Percentiles rank a stretch among this genome's conserved stretches.
Evolutionary conservation across 64 coral and sea anemone species (phyloP).

Genomic region (Orbicella faveolata): DNA sequence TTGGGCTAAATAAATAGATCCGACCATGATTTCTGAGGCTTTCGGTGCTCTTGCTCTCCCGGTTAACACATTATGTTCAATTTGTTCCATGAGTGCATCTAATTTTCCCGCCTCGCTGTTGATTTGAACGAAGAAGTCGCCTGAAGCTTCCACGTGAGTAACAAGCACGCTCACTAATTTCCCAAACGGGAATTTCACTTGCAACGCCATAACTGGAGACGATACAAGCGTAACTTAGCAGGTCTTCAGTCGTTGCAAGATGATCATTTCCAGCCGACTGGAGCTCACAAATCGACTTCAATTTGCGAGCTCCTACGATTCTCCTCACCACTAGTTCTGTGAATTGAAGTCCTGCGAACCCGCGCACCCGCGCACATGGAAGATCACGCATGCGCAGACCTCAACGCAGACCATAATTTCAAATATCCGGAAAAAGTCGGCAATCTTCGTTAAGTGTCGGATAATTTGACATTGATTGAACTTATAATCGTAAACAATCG

Average conservation of each 20-base stretch:
- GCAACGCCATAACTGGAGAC: slow-evolving; percentile 65
- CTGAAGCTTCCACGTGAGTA: slow-evolving; percentile 80
- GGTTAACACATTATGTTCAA: slow-evolving; percentile 64
- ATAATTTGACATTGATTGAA: slow-evolving; percentile 23
- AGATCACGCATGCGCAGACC: not conserved
- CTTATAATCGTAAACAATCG: slow-evolving; percentile 27
- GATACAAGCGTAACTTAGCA: not conserved
- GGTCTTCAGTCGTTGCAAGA: not conserved
- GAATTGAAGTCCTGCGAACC: too few species aligned
- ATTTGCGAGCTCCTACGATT: not conserved
- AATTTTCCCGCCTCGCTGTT: slow-evolving; percentile 79
- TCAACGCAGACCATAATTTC: slow-evolving; percentile 2
- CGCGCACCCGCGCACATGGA: too few species aligned
- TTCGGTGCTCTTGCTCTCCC: slow-evolving; percentile 19
- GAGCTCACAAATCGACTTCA: not conserved
- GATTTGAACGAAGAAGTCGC: slow-evolving; percentile 88
- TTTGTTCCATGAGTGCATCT: slow-evolving; percentile 81
- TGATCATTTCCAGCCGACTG: not conserved
- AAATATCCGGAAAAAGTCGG: not conserved
- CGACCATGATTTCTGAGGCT: slow-evolving; percentile 55
- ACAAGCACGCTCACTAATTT: slow-evolving; percentile 71
- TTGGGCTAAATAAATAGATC: slow-evolving; percentile 78
- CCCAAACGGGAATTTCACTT: slow-evolving; percentile 79
- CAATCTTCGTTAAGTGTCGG: not conserved
- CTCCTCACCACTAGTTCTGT: not conserved